Conservation (phyloP, 2,888 invertebrate species). For the Lasioglossum marginatum region DNA sequence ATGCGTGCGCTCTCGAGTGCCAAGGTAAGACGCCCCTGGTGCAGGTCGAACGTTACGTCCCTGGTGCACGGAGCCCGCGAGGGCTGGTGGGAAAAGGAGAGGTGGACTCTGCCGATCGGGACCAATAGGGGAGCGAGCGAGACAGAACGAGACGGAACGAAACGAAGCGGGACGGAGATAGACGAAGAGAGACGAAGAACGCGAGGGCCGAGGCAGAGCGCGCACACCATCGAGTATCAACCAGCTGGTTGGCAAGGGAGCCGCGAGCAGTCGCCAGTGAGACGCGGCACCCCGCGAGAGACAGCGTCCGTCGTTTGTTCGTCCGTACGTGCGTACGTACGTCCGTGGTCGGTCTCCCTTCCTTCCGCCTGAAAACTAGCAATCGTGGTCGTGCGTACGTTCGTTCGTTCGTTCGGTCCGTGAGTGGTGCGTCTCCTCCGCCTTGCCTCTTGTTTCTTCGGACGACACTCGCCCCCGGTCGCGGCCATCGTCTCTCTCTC, state of each 20-base stretch:
- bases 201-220: constrained; percentile 63
- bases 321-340: constrained; percentile 68
- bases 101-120: constrained; percentile 48
- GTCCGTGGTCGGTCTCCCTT: constrained; percentile 61
- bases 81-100: constrained; percentile 61
- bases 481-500: constrained; percentile 60
- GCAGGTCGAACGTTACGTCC: constrained; percentile 53
- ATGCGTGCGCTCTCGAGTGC: constrained; percentile 23
- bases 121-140: constrained; percentile 31
- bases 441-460: constrained; percentile 51
- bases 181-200: constrained; percentile 58
- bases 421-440: constrained; percentile 61
- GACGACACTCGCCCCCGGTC: constrained; percentile 68
- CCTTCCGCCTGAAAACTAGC: constrained; percentile 51
- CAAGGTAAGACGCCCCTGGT: constrained; percentile 50
- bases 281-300: constrained; percentile 83
- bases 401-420: constrained; percentile 65
- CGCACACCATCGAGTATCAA: constrained; percentile 77
- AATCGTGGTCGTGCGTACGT: constrained; percentile 69
- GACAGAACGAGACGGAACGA: constrained; percentile 39
- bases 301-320: constrained; percentile 75
- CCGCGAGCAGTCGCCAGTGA: constrained; percentile 82
- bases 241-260: constrained; percentile 81
- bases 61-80: constrained; percentile 66
- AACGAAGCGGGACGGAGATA: constrained; percentile 56